Base-by-base conservation (phyloP, 2,797 vertebrate genomes). In the Hyperoplus lanceolatus region DNA sequence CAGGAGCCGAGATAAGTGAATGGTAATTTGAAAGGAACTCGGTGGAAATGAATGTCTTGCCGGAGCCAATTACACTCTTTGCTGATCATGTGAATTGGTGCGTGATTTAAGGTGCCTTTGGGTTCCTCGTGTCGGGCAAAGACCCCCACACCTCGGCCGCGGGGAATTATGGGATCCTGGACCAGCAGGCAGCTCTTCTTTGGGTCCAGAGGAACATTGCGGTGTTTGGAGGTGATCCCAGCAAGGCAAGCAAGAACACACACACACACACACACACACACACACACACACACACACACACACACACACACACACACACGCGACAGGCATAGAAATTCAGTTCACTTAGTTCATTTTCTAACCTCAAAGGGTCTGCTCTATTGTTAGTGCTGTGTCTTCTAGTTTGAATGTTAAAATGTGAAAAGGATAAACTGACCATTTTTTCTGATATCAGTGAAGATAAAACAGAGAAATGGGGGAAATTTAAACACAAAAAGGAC, bases 151-250 rank as follows among this genome's bases (percentile, higher is more conserved):
- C 84, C 4, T 92, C 94, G 1, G 90, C 93, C 0, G 59, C 82
- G 8, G 96, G 95, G 67, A 96, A 96, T 85, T 96, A 95, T 70
- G 96, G 95, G 67, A 90, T 96, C 65, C 49, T 96, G 90, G 96
- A 96, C 79, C 96, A 96, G 86, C 95, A 96, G 83, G 93, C 93
- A 0, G 95, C 95, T 41, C 88, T 96, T 8, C 83, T 91, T 6
- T 96, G 96, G 96, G 88, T 96, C 46, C 94, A 95, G 12, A 62
- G 76, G 56, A 96, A 95, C 90, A 95, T 95, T 6, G 93, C 88
- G 0, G 63, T 82, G 53, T 96, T 96, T 81, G 95, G 95, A 78
- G 96, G 95, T 0, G 91, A 96, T 87, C 93, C 95, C 3, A 75
- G 82, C 69, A 95, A 94, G 92, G 95, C 88, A 86, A 90, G 85